phyloP scores from a whole-genome alignment of 92 coral and sea anemone species.

The Epizoanthus scotinus region DNA sequence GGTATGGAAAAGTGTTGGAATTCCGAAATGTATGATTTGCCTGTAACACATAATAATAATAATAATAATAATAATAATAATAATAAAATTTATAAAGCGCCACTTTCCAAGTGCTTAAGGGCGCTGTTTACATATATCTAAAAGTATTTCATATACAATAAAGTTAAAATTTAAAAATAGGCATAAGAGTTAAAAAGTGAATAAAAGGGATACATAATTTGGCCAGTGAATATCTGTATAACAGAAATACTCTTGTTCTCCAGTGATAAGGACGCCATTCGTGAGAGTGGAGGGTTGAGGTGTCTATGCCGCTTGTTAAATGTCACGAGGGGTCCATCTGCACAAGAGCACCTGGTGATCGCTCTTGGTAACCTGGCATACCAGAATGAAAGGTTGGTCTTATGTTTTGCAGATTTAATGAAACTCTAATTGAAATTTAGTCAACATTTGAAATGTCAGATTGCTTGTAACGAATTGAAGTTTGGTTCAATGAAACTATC shows the following conservation, averaged over 20 bases:
- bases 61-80: too few relatives aligned
- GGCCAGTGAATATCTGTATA: neutral
- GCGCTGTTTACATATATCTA: too few relatives aligned
- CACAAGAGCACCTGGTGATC: slow-evolving; percentile 75
- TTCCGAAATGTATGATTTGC: neutral
- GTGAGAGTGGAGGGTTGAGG: slow-evolving; percentile 88
- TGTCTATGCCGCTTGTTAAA: slow-evolving; percentile 80
- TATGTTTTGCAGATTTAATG: neutral
- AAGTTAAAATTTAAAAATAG: too few relatives aligned
- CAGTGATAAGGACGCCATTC: slow-evolving; percentile 85
- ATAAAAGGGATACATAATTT: too few relatives aligned
- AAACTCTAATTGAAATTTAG: neutral
- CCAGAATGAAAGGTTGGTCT: slow-evolving; percentile 73
- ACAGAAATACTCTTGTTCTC: slow-evolving; percentile 15
- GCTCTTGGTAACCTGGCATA: slow-evolving; percentile 82
- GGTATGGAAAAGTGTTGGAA: neutral
- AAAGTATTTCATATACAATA: too few relatives aligned
- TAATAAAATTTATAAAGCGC: too few relatives aligned
- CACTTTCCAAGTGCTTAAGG: too few relatives aligned
- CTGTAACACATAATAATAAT: too few relatives aligned
- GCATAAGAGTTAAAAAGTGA: too few relatives aligned
- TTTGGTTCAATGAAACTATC: too few relatives aligned
- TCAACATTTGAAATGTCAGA: neutral
- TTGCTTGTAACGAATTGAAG: too few relatives aligned
- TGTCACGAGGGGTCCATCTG: slow-evolving; percentile 72